These are phyloP conservation scores for Sebastes baramenuke DNA, from an alignment of 2,797 vertebrate genomes.

Conservation along the genomic window DNA sequence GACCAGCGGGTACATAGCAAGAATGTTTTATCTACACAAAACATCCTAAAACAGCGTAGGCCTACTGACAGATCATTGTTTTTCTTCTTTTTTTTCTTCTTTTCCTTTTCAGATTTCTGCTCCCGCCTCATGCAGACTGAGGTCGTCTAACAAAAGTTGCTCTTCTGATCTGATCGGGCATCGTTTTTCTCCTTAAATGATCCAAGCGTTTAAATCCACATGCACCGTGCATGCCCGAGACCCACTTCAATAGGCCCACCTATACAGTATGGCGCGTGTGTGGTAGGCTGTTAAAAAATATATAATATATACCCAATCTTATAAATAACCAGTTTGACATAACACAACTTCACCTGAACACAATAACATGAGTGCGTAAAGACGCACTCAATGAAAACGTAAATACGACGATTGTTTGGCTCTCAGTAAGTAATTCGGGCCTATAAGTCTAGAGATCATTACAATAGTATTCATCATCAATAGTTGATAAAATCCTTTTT, in stretches of 20 bases:
- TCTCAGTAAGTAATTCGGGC: conserved; percentile 65
- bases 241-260: conserved; percentile 56
- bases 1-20: conserved; percentile 94
- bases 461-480: conserved; percentile 74
- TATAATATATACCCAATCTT: conserved; percentile 46
- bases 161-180: conserved; percentile 57
- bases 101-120: conserved; percentile 79
- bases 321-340: conserved; percentile 75
- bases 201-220: conserved; percentile 72
- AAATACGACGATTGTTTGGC: conserved; percentile 79
- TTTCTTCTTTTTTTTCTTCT: conserved; percentile 20
- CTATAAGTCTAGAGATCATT: conserved; percentile 70
- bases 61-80: conserved; percentile 80
- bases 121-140: conserved; percentile 89
- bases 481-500: conserved; percentile 67
- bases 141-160: conserved; percentile 36
- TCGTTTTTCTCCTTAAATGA: conserved; percentile 56
- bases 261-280: conserved; percentile 66
- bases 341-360: conserved; percentile 81
- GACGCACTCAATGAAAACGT: conserved; percentile 70
- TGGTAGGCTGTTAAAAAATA: conserved; percentile 57
- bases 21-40: conserved; percentile 98
- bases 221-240: conserved; percentile 76
- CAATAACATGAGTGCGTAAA: conserved; percentile 72
- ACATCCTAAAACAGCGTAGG: conserved; percentile 87